phyloP scores from a whole-genome alignment of 2,113 vertebrate species.

The Clarias gariepinus region DNA sequence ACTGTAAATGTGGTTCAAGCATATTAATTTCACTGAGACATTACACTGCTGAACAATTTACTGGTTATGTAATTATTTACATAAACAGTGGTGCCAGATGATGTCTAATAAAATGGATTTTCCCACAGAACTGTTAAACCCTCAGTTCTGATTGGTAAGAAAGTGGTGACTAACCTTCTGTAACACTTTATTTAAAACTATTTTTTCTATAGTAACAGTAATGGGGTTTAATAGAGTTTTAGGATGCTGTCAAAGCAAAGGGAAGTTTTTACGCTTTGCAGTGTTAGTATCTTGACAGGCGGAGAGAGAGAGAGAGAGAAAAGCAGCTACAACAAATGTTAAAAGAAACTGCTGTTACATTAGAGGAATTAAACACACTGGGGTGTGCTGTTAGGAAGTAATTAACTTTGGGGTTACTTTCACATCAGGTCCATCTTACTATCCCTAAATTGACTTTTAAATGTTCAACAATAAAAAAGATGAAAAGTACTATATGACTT shows the following conservation, averaged over 20 bases:
- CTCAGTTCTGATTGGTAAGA: background rate
- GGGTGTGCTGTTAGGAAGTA: background rate
- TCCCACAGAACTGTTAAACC: background rate
- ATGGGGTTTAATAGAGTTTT: background rate
- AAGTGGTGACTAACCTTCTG: background rate
- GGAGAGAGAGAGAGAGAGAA: background rate
- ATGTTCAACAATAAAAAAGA: background rate
- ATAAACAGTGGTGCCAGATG: background rate
- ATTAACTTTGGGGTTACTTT: background rate
- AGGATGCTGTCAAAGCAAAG: background rate
- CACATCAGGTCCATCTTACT: background rate
- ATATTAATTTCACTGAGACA: slow-evolving; percentile 22
- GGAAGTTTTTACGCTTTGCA: background rate
- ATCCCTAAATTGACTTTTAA: background rate
- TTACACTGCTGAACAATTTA: background rate
- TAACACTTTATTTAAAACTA: background rate
- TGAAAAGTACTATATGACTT: background rate
- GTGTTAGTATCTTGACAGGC: background rate
- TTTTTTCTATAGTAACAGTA: background rate
- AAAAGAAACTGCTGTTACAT: background rate
- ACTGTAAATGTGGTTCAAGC: slow-evolving; percentile 16
- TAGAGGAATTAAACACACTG: background rate
- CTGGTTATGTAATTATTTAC: background rate
- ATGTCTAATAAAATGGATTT: background rate
- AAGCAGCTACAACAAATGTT: background rate